Conservation (phyloP, 2,113 vertebrate species). For the Vanacampus margaritifer region DNA sequence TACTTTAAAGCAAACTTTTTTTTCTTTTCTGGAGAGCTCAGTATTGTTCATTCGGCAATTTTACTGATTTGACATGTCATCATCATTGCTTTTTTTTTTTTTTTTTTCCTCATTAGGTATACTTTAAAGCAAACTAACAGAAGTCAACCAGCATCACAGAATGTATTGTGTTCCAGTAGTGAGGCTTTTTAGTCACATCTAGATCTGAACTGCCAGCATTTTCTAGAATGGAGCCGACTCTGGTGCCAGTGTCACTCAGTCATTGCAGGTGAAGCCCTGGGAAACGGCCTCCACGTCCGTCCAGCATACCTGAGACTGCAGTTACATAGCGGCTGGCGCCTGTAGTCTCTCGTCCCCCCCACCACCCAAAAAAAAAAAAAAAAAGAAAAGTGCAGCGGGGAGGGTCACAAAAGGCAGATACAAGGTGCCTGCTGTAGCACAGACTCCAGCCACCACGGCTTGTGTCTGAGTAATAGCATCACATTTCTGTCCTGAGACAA, state of each 20-base stretch:
- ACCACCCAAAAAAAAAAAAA: slow-evolving; percentile 38
- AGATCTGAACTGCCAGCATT: slow-evolving; percentile 21
- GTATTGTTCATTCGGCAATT: no score
- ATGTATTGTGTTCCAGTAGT: neutral
- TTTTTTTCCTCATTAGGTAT: neutral
- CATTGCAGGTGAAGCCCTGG: slow-evolving; percentile 65
- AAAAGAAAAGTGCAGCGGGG: slow-evolving; percentile 20
- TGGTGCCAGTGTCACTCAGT: slow-evolving; percentile 50
- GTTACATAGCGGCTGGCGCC: slow-evolving; percentile 85
- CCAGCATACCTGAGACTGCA: slow-evolving; percentile 86
- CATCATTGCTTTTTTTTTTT: no score
- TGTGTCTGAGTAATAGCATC: slow-evolving; percentile 51
- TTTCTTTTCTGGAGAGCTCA: no score
- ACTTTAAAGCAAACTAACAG: neutral
- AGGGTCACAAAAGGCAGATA: slow-evolving; percentile 38
- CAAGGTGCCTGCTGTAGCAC: slow-evolving; percentile 67
- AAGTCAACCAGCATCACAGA: neutral
- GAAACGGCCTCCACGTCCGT: slow-evolving; percentile 73
- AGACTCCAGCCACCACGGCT: slow-evolving; percentile 66
- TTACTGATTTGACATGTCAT: no score
- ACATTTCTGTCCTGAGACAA: slow-evolving; percentile 75
- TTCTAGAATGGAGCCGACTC: slow-evolving; percentile 28
- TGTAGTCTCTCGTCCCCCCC: slow-evolving; percentile 71
- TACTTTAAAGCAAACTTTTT: neutral
- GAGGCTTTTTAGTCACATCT: slow-evolving; percentile 19